Base-by-base conservation (phyloP, 2,113 vertebrate genomes). In the Spea multiplicata region DNA sequence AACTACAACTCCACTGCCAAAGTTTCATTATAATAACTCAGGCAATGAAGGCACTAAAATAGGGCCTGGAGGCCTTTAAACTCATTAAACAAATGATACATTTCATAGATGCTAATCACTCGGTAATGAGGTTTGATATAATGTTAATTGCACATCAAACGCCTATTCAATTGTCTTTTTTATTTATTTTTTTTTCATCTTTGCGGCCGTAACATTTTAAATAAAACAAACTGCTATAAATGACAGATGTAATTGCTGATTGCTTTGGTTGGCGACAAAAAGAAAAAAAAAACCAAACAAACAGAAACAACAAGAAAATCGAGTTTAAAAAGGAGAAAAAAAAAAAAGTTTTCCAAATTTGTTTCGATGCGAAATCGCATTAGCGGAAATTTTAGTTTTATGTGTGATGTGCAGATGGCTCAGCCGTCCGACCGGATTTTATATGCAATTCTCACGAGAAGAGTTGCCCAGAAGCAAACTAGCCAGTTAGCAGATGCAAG, bases 91-190 rank as follows among this genome's bases (percentile, higher is more conserved):
- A 69, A 73, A 70, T 79, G 82, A 74, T 86, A 87, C 87, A 87
- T 87, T 83, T 81, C 82, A 84, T 76, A 78, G 62, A 81, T 71
- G 74, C 82, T 91, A 89, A 89, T 87, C 83, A 83, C 81, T 88
- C 84, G 74, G 82, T 88, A 90, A 89, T 88, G 85, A 90, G 76
- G 30, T 82, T 84, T 87, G 85, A 88, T 88, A 90, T 89, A 85
- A 66, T 85, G 80, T 83, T 90, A 89, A 90, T 89, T 90, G 82
- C 47, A 59, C 82, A 85, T 87, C 84, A 75, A 73, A 85, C 83
- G 87, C 80, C 79, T 81, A 82, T 88, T 84, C 86, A 59, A 69
- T 83, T 84, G 55, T 30, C 30, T 30, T 30, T 30, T 30, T 30
- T 30, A 30, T 30, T 30, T n/a, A n/a, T n/a, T n/a, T n/a, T n/a